phyloP scores from a whole-genome alignment of 1,140 invertebrate species.

The Anadara kagoshimensis region DNA sequence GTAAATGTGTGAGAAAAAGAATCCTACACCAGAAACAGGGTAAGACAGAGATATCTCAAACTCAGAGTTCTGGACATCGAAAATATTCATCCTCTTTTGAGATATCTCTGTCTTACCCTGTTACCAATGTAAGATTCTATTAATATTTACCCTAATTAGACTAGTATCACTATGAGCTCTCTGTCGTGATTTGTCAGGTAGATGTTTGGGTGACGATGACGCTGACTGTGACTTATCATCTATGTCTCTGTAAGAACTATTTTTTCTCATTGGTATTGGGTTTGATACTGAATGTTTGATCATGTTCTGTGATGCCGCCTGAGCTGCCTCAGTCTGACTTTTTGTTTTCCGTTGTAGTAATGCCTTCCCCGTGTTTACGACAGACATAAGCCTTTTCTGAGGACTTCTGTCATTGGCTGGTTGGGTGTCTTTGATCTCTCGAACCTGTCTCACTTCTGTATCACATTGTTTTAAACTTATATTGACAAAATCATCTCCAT shows the following conservation, averaged over 20 bases:
- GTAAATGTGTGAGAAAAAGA: no score
- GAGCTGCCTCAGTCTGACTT: conserved; percentile 31
- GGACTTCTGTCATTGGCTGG: conserved; percentile 19
- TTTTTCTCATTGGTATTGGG: conserved; percentile 11
- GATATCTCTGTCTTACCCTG: no score
- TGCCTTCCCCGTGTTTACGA: conserved; percentile 37
- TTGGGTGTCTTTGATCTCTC: background rate
- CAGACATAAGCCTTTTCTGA: conserved; percentile 28
- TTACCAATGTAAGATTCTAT: no score
- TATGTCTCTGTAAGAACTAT: conserved; percentile 9
- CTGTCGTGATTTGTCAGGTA: background rate
- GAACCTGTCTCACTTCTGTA: background rate
- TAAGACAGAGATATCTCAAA: no score
- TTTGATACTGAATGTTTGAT: conserved; percentile 11
- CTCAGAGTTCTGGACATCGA: no score
- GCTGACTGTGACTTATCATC: background rate
- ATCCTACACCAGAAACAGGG: no score
- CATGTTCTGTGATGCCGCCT: background rate
- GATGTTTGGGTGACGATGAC: background rate
- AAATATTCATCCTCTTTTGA: no score
- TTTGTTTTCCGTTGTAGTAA: conserved; percentile 31
- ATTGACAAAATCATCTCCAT: conserved; percentile 47
- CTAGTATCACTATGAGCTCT: conserved; percentile 16
- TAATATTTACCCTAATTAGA: conserved; percentile 8
- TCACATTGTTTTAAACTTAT: conserved; percentile 47